These are phyloP conservation scores for Colinus virginianus DNA, from an alignment of 2,113 vertebrate species.

Conservation along the genomic window DNA sequence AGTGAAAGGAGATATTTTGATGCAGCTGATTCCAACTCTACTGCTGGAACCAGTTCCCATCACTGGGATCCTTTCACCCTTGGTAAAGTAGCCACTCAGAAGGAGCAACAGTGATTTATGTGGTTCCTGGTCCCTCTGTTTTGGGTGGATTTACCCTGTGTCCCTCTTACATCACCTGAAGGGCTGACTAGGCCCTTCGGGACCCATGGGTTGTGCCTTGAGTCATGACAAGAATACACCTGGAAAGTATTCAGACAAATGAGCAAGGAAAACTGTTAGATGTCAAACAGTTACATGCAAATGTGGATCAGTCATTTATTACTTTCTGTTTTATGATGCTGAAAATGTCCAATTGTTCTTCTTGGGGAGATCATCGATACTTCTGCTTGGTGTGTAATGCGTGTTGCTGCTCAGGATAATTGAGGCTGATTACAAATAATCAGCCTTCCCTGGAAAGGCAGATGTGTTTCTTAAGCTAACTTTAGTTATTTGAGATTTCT, in stretches of 20 bases:
- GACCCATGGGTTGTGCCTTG: not conserved
- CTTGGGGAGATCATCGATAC: not conserved
- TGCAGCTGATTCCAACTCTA: not conserved
- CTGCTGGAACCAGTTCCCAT: rapidly evolving
- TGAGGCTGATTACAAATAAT: not conserved
- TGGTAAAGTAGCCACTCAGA: not conserved
- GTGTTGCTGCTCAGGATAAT: not conserved
- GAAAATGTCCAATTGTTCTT: not conserved
- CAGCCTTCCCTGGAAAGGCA: not conserved
- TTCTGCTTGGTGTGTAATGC: not conserved
- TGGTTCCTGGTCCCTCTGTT: not conserved
- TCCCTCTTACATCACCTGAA: not conserved
- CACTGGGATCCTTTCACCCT: not conserved
- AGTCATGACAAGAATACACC: rapidly evolving
- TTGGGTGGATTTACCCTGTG: not conserved
- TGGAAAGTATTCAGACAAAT: not conserved
- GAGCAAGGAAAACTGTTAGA: not conserved
- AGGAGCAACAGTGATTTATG: not conserved
- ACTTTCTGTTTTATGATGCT: not conserved
- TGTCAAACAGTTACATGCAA: not conserved
- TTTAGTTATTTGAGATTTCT: not conserved
- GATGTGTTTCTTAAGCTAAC: not conserved
- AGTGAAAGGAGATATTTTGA: not conserved
- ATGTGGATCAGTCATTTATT: not conserved
- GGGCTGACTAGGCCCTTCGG: not conserved